Conservation (phyloP, 2,888 invertebrate species). For the Ormyrus rosae region DNA sequence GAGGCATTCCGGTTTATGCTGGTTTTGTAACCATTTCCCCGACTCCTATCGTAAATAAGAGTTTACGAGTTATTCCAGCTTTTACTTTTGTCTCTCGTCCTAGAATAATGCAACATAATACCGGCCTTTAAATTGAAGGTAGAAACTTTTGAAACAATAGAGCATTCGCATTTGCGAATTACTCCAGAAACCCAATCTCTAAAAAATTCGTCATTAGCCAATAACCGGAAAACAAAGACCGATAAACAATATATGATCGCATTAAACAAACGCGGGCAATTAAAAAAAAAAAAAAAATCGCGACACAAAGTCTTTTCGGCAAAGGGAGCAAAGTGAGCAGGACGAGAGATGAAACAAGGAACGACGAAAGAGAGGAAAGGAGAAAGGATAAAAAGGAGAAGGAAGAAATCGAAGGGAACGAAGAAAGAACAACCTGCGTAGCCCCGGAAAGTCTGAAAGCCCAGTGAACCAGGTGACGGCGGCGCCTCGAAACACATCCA, state of each 20-base stretch:
- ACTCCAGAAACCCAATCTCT: no score
- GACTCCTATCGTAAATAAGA: slow-evolving; percentile 33
- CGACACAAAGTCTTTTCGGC: no score
- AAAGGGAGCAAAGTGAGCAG: slow-evolving; percentile 16
- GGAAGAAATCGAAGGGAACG: not conserved
- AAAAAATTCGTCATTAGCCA: slow-evolving; percentile 12
- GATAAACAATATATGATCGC: not conserved
- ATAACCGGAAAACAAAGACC: not conserved
- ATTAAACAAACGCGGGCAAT: not conserved
- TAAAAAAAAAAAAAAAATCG: not conserved
- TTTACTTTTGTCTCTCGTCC: not conserved
- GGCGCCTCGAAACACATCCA: slow-evolving; percentile 74
- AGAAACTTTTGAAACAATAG: slow-evolving; percentile 12
- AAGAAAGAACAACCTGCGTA: slow-evolving; percentile 20
- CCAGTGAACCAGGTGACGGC: slow-evolving; percentile 71
- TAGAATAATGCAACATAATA: not conserved
- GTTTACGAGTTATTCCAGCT: slow-evolving; percentile 36
- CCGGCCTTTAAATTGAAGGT: not conserved
- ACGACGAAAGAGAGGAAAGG: slow-evolving; percentile 3
- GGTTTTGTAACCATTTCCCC: slow-evolving; percentile 33
- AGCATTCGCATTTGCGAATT: not conserved
- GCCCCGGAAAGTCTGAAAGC: slow-evolving; percentile 63
- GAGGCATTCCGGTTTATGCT: slow-evolving; percentile 34
- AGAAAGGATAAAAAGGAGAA: slow-evolving; percentile 2
- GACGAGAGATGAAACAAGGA: slow-evolving; percentile 20